Conservation (phyloP, 2,888 invertebrate species). For the Stictocephala bisonia region DNA sequence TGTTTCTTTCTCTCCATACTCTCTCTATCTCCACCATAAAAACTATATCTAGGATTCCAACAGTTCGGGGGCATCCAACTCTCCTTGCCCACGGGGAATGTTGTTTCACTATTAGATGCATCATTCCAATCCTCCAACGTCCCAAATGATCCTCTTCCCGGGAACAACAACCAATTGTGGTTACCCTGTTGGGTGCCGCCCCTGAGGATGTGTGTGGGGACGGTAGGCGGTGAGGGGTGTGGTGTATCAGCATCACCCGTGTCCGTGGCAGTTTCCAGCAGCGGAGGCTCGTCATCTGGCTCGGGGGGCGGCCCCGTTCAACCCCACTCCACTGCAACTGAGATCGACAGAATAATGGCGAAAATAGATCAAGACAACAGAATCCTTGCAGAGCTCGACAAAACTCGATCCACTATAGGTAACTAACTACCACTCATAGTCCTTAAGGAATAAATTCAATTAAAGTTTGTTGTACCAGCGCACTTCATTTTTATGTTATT, state of each 20-base stretch:
- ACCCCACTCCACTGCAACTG: slow-evolving; percentile 65
- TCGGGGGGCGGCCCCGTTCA: slow-evolving; percentile 26
- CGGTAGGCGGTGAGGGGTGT: slow-evolving; percentile 79
- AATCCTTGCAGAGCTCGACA: slow-evolving; percentile 90
- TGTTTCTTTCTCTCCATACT: slow-evolving; percentile 47
- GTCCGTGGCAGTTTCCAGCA: slow-evolving; percentile 78
- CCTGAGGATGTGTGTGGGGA: slow-evolving; percentile 81
- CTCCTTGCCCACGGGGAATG: slow-evolving; percentile 43
- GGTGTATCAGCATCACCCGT: slow-evolving; percentile 74
- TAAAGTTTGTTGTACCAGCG: too few relatives aligned
- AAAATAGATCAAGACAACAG: slow-evolving; percentile 92
- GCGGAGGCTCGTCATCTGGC: slow-evolving; percentile 63
- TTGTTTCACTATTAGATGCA: slow-evolving; percentile 45
- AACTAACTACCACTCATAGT: too few relatives aligned
- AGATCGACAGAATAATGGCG: slow-evolving; percentile 94
- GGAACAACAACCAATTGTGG: slow-evolving; percentile 44
- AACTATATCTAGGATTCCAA: slow-evolving; percentile 47
- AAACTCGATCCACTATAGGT: slow-evolving; percentile 76
- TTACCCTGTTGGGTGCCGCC: slow-evolving; percentile 43
- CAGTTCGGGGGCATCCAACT: slow-evolving; percentile 42
- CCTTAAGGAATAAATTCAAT: too few relatives aligned
- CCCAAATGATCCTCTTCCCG: slow-evolving; percentile 46
- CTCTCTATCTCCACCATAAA: slow-evolving; percentile 45
- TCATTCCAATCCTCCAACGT: slow-evolving; percentile 32
- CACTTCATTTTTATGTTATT: too few relatives aligned